Conservation (phyloP, 2,113 vertebrate genomes). For the Phalacrocorax carbo region DNA sequence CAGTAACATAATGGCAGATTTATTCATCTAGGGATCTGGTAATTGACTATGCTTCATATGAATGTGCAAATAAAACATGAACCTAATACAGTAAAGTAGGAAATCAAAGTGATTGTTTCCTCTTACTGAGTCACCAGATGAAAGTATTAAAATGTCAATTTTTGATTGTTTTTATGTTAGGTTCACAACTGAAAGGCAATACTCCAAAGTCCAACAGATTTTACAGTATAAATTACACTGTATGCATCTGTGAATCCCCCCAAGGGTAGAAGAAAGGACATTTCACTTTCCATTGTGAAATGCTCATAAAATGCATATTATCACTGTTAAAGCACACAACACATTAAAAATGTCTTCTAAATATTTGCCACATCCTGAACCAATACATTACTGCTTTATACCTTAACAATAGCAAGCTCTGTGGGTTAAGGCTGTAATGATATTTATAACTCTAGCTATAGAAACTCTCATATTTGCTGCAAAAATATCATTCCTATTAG, state of each 20-base stretch:
- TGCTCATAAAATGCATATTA: background rate
- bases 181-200: background rate
- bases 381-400: background rate
- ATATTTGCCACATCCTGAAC: background rate
- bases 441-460: background rate
- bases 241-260: background rate
- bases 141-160: background rate
- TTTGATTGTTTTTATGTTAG: background rate
- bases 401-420: background rate
- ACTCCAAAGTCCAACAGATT: background rate
- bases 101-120: background rate
- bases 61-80: background rate
- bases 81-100: background rate
- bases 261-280: background rate
- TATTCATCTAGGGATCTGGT: background rate
- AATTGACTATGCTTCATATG: background rate
- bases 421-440: background rate
- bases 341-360: background rate
- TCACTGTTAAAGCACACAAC: background rate
- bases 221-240: background rate
- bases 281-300: background rate
- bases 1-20: background rate
- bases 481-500: background rate
- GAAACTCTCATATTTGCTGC: background rate
- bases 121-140: background rate